Base-by-base conservation (phyloP, 2,888 invertebrate genomes). In the Drosophila pseudotakahashii region DNA sequence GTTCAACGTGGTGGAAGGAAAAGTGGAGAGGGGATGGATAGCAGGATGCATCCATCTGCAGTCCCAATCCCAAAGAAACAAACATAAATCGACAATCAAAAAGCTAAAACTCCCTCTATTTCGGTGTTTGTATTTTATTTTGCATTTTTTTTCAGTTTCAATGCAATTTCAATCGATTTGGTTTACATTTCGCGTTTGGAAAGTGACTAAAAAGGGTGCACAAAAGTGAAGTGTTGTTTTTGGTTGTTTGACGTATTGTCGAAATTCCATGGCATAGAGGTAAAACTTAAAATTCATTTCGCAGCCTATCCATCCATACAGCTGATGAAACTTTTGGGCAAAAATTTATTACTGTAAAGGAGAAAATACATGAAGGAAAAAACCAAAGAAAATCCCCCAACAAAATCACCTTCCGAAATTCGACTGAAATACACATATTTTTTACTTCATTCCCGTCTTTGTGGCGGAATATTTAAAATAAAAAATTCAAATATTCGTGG, bases 1-100 rank as follows among this genome's bases (percentile, higher is more conserved):
- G 82, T 79, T 76, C 50, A 76, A 76, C 58, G 53, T 47, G 64
- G 62, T 57, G 68, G 63, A 30, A 36, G 19, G 23, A 23, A 34
- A 34, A 32, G 14, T 34, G 13, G 23, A 7, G 19, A 44, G 44
- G 44, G 30, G 14, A 16, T 3, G 7, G 41, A 4, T 34, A 5
- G 11, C 34, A 41, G 53, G 23, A 44, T 10, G 2, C 19, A 42
- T 16, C n/a, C 32, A 47, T 11, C 13, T 19, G 10, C 13, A 19
- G n/a, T 19, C 13, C 48, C 30, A n/a, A 10, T 32, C 30, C 30
- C 16, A 19, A 54, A n/a, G 3, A 7, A 36, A 39, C 7, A 19
- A 14, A n/a, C 10, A 44, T 1, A 19, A 11, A 34, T 30, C 9
- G 10, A 5, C 6, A 6, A 41, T 5, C 14, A 41, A 13, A 41